A percentile compares a stretch with the other conserved stretches of the same genome.
Conservation (phyloP, 2,797 vertebrate species). For the Sandelia bainsii region DNA sequence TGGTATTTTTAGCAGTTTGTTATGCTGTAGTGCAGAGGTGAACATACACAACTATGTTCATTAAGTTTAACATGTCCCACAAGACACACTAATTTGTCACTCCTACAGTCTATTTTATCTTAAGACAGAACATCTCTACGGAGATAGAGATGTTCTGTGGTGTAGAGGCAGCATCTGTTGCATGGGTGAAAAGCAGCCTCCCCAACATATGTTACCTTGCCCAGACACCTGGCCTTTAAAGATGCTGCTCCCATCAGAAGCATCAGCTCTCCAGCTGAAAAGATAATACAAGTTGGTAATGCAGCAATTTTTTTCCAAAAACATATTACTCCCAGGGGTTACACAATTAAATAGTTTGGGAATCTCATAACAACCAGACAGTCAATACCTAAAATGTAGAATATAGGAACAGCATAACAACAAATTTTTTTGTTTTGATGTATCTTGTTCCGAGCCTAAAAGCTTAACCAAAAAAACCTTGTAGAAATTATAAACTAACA, state of each 20-base stretch:
- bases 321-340: neutral
- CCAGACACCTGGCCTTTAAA: conserved; percentile 53
- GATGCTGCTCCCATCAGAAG: conserved; percentile 29
- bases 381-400: neutral
- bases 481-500: no score
- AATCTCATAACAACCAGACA: neutral
- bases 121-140: conserved; percentile 31
- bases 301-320: neutral
- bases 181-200: conserved; percentile 42
- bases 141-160: conserved; percentile 16
- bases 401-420: neutral
- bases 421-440: neutral
- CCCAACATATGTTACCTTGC: conserved; percentile 49
- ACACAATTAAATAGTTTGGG: neutral
- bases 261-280: conserved; percentile 24
- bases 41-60: conserved; percentile 24
- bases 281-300: conserved; percentile 4
- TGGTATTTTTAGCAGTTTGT: conserved; percentile 70
- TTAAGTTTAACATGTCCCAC: conserved; percentile 29
- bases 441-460: neutral
- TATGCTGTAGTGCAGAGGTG: conserved; percentile 25
- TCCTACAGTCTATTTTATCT: conserved; percentile 37
- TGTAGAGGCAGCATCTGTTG: conserved; percentile 50
- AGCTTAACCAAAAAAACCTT: neutral
- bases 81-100: conserved; percentile 41